Conservation (phyloP, 2,797 vertebrate genomes). For the Lutra lutra region DNA sequence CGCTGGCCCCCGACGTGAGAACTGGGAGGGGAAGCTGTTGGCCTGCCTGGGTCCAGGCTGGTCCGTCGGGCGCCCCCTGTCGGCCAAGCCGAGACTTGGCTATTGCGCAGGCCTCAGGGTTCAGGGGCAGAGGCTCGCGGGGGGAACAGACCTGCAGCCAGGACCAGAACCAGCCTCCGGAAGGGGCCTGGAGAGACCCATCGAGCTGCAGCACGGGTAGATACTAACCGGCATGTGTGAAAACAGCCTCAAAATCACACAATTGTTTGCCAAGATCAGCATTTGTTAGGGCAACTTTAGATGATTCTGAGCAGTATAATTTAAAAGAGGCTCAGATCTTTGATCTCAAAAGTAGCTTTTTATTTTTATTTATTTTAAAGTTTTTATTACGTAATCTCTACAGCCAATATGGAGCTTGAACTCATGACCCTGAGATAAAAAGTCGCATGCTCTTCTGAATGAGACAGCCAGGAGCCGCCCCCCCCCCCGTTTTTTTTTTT, state of each 20-base stretch:
- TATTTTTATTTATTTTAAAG: background rate
- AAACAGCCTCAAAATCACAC: background rate
- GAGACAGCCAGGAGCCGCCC: background rate
- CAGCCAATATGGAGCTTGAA: background rate
- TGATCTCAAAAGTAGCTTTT: background rate
- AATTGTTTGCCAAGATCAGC: background rate
- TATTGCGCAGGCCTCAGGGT: rapidly evolving
- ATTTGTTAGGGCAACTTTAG: background rate
- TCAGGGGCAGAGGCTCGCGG: background rate
- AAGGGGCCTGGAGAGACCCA: rapidly evolving
- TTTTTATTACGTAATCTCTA: background rate
- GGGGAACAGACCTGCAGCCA: rapidly evolving
- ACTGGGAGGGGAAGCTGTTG: background rate
- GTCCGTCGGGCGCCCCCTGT: background rate
- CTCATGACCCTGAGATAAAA: background rate
- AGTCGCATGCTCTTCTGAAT: background rate
- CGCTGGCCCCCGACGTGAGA: rapidly evolving
- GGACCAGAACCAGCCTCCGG: background rate
- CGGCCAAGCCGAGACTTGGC: background rate
- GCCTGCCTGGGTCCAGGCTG: rapidly evolving
- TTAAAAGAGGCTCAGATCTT: background rate
- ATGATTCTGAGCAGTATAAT: background rate
- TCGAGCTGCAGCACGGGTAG: background rate
- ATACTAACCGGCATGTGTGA: background rate
- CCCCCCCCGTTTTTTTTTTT: background rate